Base-by-base conservation (phyloP, 2,113 vertebrate genomes). In the Epinephelus moara region DNA sequence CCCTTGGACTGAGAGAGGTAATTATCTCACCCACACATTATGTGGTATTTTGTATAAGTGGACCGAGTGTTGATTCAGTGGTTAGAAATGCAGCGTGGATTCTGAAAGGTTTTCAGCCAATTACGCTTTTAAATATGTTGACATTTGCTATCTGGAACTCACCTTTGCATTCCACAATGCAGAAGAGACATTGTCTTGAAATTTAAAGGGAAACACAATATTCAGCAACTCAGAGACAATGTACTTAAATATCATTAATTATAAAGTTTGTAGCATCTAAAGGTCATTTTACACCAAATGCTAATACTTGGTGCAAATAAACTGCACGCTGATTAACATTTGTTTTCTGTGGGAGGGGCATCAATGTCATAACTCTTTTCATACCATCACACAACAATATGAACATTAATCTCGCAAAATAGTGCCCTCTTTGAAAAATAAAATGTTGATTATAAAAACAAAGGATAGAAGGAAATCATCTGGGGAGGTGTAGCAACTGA, bases 121-220 rank as follows among this genome's bases (percentile, higher is more conserved):
- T 90, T 87, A 83, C 76, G 63, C 7, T 45, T 23, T 64, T 80
- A 74, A 77, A 76, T 33, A 74, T 68, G 69, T 68, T 90, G 75
- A 84, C 82, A 70, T 89, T 83, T 82, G 73, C 45, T 76, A 78
- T 74, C 40, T 84, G 52, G 59, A 72, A 66, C 63, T 86, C 86
- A 84, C 70, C 68, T 88, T 87, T 69, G 25, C n/a, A 7, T 75
- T 75, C 15, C 14, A 66, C 45, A 49, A 23, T 70, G 47, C 23
- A 55, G 45, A 75, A 68, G 76, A 70, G 30, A 64, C 73, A 57
- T 53, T 75, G 60, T 69, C 1, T 1, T 9, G 23, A 45, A 57
- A 21, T 40, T 67, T 19, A 60, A 68, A 53, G 14, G 18, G 11
- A 3, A 30, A 23, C 17, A 18, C 11, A 42, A 19, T 40, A 49